Evolutionary conservation across 1,140 invertebrate genomes (phyloP), one percentile per base, ranked within the genome.

Genomic region (Plectrocnemia conspersa): DNA sequence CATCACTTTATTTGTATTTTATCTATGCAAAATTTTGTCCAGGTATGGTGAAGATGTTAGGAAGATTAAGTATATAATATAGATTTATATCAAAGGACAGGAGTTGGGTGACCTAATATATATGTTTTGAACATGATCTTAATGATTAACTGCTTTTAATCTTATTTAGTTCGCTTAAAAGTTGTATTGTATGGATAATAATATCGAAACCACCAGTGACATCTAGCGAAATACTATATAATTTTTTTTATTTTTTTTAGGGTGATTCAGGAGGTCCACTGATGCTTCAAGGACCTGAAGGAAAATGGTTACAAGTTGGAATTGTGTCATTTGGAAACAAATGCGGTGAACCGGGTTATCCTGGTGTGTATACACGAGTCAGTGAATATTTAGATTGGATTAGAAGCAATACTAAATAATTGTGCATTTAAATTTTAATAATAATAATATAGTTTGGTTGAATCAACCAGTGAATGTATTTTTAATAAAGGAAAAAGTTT

Each of bases 271-370:
- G 91, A 2, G 91, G 91, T 0, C 91, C 91, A 0, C 67, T 94
- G 16, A 91, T 93, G 86, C 77, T 93, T 56, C 79, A 81, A 56
- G 74, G 81, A 36, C 10, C 50, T 0, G 81, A 85, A 18, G 81
- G 82, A 0, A 77, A 81, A 40, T 93, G 90, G 89, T 84, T 83
- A 13, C 88, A 94, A 64, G 83, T 93, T 36, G 91, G 92, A 13
- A 84, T 95, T 1, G 91, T 94, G 0, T 92, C 89, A 0, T 94
- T 93, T 68, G 91, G 91, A 3, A 93, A 93, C 70, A 90, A 91
- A 66, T 94, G 89, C 63, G 89, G 88, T 0, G 88, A 91, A 65
- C 87, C 89, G 0, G 88, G 87, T 1, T 90, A 90, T 68, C 88
- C 88, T 0, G 88, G 88, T 1, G 88, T 91, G 11, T 88, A 88